Percentiles rank a stretch among this genome's conserved stretches.
phyloP scores from a whole-genome alignment of 1,140 invertebrate species.

The Cydia pomonella region DNA sequence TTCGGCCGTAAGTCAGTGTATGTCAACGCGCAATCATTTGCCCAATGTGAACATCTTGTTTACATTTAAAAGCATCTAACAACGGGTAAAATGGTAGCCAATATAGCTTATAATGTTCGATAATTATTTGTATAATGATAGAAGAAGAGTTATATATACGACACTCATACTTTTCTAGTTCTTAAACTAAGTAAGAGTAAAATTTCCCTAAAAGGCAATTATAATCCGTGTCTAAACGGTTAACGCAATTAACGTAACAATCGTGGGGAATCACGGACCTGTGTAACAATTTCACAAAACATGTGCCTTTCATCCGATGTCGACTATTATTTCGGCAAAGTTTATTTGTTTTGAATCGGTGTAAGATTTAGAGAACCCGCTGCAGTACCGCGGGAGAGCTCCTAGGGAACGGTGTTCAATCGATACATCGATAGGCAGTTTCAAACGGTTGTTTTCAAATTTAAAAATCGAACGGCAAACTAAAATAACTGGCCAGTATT shows the following conservation, averaged over 20 bases:
- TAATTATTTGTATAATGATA: too few relatives aligned
- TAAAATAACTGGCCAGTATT: not conserved
- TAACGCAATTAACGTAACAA: not conserved
- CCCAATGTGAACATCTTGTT: too few relatives aligned
- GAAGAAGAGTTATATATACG: too few relatives aligned
- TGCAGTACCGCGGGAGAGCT: slow-evolving; percentile 24
- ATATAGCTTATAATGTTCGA: too few relatives aligned
- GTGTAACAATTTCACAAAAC: not conserved
- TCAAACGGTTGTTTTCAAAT: not conserved
- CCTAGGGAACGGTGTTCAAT: slow-evolving; percentile 2
- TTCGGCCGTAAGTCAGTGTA: too few relatives aligned
- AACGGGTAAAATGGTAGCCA: too few relatives aligned
- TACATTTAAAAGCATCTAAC: too few relatives aligned
- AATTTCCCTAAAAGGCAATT: not conserved
- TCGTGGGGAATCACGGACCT: slow-evolving; percentile 27
- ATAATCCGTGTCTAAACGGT: not conserved
- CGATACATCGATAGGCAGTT: not conserved
- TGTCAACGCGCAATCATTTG: too few relatives aligned
- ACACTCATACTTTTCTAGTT: too few relatives aligned
- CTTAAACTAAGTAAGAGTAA: too few relatives aligned
- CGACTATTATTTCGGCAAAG: slow-evolving; percentile 24
- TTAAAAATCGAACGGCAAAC: not conserved
- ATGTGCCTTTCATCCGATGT: slow-evolving; percentile 8
- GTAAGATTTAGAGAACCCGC: slow-evolving; percentile 4
- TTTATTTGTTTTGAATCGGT: slow-evolving; percentile 30